A percentile compares a stretch with the other conserved stretches of the same genome.
phyloP scores from a whole-genome alignment of 2,113 vertebrate genomes.

The Otis tarda region DNA sequence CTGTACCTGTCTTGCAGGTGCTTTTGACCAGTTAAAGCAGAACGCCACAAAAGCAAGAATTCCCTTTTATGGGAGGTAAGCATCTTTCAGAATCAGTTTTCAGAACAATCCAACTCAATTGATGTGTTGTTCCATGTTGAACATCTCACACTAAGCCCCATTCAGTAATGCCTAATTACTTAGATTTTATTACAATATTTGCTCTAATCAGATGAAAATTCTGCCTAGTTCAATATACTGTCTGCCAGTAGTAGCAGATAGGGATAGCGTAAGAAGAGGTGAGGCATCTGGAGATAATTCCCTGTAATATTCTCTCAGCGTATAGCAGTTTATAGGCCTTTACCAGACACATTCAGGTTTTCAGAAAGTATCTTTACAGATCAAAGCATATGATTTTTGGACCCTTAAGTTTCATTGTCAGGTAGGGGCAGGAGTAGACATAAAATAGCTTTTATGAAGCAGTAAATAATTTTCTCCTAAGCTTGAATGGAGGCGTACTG shows the following conservation, averaged over 20 bases:
- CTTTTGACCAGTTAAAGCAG: constrained; percentile 98
- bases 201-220: neutral
- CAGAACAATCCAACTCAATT: neutral
- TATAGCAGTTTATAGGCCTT: neutral
- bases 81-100: neutral
- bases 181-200: neutral
- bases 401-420: neutral
- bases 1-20: constrained; percentile 79
- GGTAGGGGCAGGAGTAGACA: neutral
- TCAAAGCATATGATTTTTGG: neutral
- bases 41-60: constrained; percentile 99
- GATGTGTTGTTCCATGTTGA: neutral
- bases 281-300: neutral
- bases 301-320: neutral
- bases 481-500: neutral
- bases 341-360: neutral
- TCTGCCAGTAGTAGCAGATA: neutral
- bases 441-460: neutral
- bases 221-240: neutral
- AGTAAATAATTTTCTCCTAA: neutral
- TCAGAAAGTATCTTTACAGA: neutral
- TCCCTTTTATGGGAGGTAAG: constrained; percentile 98
- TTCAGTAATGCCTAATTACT: neutral
- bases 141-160: neutral
- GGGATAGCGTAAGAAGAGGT: neutral